Base-by-base conservation (phyloP, 2,888 invertebrate genomes). In the Galeruca laticollis region DNA sequence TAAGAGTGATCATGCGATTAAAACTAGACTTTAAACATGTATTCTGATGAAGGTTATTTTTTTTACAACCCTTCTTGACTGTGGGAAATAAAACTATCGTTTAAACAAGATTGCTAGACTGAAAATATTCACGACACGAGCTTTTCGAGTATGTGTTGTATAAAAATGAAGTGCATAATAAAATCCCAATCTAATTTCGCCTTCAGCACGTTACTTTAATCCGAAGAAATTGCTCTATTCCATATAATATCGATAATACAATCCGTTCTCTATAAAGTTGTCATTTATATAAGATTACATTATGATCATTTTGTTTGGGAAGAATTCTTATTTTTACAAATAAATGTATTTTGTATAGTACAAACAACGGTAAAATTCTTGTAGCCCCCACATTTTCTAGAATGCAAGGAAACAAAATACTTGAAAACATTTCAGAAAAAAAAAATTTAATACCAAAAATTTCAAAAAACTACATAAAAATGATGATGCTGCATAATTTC, bases 131-230 rank as follows among this genome's bases (percentile, higher is more conserved):
- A 10, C 1, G 47, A 47, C 18, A 18, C 54, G 21, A 31, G 3
- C 31, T 26, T 54, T 15, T 11, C 51, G 10, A 13, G 6, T 21
- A 51, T 20, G 21, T 11, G 21, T 6, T 31, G 26, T 26, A 54
- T 54, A 54, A 54, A 54, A 54, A 54, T 54, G 31, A 31, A 54
- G 54, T 54, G n/a, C 13, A n/a, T 54, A 54, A 26, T 54, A 54
- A 54, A 54, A 54, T 31, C 31, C n/a, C 26, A 54, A 54, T 54
- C 26, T 54, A 54, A 54, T 54, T 54, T 15, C n/a, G 54, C 54
- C 31, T 31, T 13, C n/a, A 31, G 54, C 54, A n/a, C 31, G 21
- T 54, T 54, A 54, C 31, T 54, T 15, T 54, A 54, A 54, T 54
- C 31, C 15, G 13, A 11, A 31, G 54, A 31, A 54, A 54, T 54